These are phyloP conservation scores for Mungos mungo DNA, from an alignment of 2,113 vertebrate species.

Conservation along the genomic window DNA sequence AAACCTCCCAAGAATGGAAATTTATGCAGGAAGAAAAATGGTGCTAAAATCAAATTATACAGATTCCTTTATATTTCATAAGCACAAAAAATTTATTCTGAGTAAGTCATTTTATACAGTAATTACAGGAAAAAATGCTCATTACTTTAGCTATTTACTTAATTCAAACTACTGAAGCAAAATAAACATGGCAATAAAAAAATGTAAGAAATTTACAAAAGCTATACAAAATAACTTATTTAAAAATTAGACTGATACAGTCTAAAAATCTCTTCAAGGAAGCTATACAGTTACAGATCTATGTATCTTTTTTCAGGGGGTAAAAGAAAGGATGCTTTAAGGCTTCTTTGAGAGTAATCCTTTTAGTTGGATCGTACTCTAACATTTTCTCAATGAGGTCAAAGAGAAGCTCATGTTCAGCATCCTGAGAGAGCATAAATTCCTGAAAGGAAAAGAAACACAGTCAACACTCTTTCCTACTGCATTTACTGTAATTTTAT, in stretches of 20 bases:
- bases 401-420: conserved; percentile 89
- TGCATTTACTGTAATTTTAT: neutral
- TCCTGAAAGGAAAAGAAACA: conserved; percentile 79
- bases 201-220: conserved; percentile 69
- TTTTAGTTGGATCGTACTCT: conserved; percentile 88
- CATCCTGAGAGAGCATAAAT: conserved; percentile 88
- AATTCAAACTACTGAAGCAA: conserved; percentile 64
- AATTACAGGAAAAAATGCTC: conserved; percentile 36
- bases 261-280: conserved; percentile 79
- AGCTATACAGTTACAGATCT: neutral
- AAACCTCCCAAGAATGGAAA: neutral
- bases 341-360: conserved; percentile 89
- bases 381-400: conserved; percentile 93
- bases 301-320: conserved; percentile 54
- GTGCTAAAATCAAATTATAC: neutral
- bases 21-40: neutral
- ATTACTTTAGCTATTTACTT: conserved; percentile 47
- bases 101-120: conserved; percentile 47
- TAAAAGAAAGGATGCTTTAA: conserved; percentile 90
- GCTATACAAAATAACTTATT: conserved; percentile 77
- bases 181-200: conserved; percentile 73
- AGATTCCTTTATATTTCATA: neutral
- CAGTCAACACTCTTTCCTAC: neutral
- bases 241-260: conserved; percentile 86
- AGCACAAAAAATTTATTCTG: conserved; percentile 67